phyloP scores from a whole-genome alignment of 2,797 vertebrate species.

The Paratrypauchen microcephalus region DNA sequence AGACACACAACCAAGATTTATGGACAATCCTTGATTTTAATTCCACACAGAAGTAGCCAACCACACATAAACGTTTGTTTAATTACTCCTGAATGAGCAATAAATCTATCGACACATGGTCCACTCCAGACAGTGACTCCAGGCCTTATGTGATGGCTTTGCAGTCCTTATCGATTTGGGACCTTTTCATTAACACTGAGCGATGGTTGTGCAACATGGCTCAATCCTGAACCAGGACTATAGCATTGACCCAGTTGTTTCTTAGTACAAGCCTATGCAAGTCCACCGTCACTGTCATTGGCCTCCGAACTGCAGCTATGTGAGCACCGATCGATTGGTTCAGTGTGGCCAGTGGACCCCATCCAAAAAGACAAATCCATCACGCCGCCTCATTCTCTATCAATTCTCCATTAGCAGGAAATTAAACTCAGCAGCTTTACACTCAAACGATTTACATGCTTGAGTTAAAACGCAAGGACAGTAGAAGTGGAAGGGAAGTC shows the following conservation, averaged over 20 bases:
- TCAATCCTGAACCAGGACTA: constrained; percentile 64
- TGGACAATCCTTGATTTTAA: constrained; percentile 12
- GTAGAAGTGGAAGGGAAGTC: background rate
- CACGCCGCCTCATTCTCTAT: constrained; percentile 38
- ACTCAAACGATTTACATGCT: constrained; percentile 27
- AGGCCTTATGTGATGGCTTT: constrained; percentile 34
- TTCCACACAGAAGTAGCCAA: constrained; percentile 9
- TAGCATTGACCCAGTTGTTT: constrained; percentile 70
- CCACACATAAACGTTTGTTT: constrained; percentile 45
- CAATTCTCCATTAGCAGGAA: constrained; percentile 51
- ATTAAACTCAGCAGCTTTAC: constrained; percentile 46
- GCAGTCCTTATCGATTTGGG: constrained; percentile 43
- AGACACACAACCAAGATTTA: constrained; percentile 17
- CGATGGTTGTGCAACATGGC: constrained; percentile 36
- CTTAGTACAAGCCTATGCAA: constrained; percentile 30
- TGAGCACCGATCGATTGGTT: constrained; percentile 52
- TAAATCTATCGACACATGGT: constrained; percentile 24
- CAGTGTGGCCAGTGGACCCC: constrained; percentile 41
- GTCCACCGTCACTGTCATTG: constrained; percentile 60
- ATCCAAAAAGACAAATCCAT: constrained; percentile 57
- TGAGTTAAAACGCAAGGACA: background rate
- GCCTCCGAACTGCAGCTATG: constrained; percentile 41
- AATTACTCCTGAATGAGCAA: constrained; percentile 39
- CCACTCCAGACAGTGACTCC: constrained; percentile 26
- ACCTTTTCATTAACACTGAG: constrained; percentile 64